Base-by-base conservation (phyloP, 2,888 invertebrate species). In the Rhorus exstirpatorius region DNA sequence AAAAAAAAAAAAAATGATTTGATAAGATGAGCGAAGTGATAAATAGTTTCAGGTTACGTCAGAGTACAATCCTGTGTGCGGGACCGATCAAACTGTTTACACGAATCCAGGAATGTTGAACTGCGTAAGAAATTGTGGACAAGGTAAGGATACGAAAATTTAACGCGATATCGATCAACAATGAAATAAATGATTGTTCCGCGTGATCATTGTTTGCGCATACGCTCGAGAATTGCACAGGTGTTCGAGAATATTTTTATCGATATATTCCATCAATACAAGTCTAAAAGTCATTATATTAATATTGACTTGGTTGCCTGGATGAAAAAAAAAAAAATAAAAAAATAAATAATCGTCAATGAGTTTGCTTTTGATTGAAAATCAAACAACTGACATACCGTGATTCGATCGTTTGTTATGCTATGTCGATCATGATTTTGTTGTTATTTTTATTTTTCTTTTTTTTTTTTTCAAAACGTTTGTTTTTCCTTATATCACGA, bases 41-140 rank as follows among this genome's bases (percentile, higher is more conserved):
- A 0, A 7, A 35, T 49, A 60, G 63, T 79, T 79, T 19, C 49
- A 71, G 90, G 65, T 44, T 1, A 91, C 91, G 4, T 10, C 79
- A 0, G 89, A 91, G 35, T 91, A 90, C 63, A 91, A 91, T 85
- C 91, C 91, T 19, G 87, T 91, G 21, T 91, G 91, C 35, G 91
- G 91, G 4, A 75, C 88, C 12, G 88, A 91, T 67, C 79, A 77
- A 3, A 41, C 78, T 0, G 51, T 67, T 0, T 91, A 91, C 55
- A 53, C 31, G 0, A 91, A 91, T 85, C 88, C 88, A 10, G 90
- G 89, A 60, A 65, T 31, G 24, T 46, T 91, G 8, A 61, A 3
- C 6, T 91, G 91, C 61, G 88, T 89, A 0, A 0, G n/a, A 21
- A 6, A 4, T 1, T 91, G 91, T 55, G 91, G 91, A 31, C 84